These are phyloP conservation scores for Catocala sponsa DNA, from an alignment of 2,888 invertebrate species.

Conservation along the genomic window DNA sequence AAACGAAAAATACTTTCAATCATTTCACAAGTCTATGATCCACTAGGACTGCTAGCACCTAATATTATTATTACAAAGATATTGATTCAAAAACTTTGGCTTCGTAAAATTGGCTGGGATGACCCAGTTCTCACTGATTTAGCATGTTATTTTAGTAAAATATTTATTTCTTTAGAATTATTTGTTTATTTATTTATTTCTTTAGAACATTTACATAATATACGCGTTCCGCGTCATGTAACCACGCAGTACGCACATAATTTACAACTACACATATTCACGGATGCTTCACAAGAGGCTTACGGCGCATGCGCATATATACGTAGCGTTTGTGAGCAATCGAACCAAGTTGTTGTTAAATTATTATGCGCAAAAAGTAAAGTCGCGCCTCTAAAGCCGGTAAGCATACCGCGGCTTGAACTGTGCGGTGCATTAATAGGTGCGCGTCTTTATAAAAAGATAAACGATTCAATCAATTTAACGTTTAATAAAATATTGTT, in stretches of 20 bases:
- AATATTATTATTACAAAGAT: conserved; percentile 11
- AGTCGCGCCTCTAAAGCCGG: conserved; percentile 7
- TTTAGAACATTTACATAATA: background rate
- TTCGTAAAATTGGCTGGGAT: conserved; percentile 4
- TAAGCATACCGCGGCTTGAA: conserved; percentile 12
- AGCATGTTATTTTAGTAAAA: background rate
- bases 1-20: background rate
- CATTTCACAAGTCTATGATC: conserved; percentile 11
- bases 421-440: background rate
- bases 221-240: conserved; percentile 11
- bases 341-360: background rate
- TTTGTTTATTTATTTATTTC: background rate
- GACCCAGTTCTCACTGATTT: conserved; percentile 4
- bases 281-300: conserved; percentile 13
- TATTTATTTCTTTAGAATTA: background rate
- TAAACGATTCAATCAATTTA: conserved; percentile 1
- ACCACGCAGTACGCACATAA: background rate
- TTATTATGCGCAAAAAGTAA: conserved; percentile 9
- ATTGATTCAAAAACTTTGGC: conserved; percentile 4
- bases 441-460: conserved; percentile 1
- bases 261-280: conserved; percentile 16
- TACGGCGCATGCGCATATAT: conserved; percentile 18
- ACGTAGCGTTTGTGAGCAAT: background rate
- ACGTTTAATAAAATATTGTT: conserved; percentile 8
- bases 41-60: conserved; percentile 9